Conservation (phyloP, 2,797 vertebrate species). For the Heteromormyrus szaboi region DNA sequence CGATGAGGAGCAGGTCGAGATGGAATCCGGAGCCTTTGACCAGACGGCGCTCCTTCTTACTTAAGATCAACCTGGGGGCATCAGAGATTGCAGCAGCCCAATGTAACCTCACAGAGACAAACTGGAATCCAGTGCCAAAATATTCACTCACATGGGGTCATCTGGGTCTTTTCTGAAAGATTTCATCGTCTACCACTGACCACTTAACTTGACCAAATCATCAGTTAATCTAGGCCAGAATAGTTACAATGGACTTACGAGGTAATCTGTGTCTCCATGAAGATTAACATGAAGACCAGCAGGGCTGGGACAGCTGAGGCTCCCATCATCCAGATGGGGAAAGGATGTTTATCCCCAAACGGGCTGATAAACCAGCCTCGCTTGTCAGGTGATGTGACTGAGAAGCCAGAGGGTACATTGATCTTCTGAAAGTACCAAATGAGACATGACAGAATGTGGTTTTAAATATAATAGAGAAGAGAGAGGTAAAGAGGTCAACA, state of each 20-base stretch:
- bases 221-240: background rate
- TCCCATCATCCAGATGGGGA: constrained; percentile 94
- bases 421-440: constrained; percentile 70
- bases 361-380: constrained; percentile 94
- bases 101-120: background rate
- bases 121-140: background rate
- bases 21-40: constrained; percentile 95
- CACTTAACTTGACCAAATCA: background rate
- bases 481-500: background rate
- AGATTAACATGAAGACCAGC: constrained; percentile 95
- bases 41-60: constrained; percentile 87
- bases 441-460: background rate
- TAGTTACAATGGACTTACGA: constrained; percentile 66
- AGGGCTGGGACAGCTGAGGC: constrained; percentile 84
- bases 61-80: constrained; percentile 79
- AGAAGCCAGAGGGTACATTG: constrained; percentile 86
- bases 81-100: background rate
- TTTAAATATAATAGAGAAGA: background rate
- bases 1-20: constrained; percentile 90
- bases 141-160: background rate
- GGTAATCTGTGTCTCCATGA: constrained; percentile 98
- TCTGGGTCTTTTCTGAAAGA: background rate
- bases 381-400: constrained; percentile 87
- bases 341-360: constrained; percentile 79
- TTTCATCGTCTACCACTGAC: background rate